Evolutionary conservation across 2,888 invertebrate species (phyloP).

Genomic region (Euphydryas editha): DNA sequence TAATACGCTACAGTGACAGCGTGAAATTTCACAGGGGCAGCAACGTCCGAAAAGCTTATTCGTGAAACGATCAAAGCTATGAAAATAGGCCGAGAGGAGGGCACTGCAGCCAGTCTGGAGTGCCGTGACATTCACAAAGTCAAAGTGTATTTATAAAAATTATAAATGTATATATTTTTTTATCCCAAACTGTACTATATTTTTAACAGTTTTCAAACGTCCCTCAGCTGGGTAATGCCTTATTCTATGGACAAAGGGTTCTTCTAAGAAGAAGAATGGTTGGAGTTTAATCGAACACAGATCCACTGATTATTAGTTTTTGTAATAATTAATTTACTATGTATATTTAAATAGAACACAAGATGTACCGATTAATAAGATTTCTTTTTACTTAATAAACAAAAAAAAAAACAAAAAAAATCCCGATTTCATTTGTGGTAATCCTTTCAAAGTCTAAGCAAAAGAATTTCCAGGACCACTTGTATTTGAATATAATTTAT

Average conservation of each 20-base stretch:
- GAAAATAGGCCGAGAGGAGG: constrained; percentile 8
- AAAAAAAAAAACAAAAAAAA: no score
- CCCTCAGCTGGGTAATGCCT: no score
- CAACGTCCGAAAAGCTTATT: constrained; percentile 29
- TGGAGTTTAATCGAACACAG: no score
- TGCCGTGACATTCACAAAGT: neutral
- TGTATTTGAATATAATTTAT: constrained; percentile 5
- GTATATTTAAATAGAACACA: no score
- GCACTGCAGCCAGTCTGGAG: neutral
- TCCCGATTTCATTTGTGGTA: no score
- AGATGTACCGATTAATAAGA: no score
- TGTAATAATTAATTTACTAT: no score
- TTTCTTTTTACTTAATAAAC: no score
- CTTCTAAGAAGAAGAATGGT: no score
- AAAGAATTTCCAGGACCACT: neutral
- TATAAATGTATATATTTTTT: neutral
- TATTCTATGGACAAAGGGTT: no score
- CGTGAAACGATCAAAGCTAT: constrained; percentile 37
- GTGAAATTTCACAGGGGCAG: constrained; percentile 24
- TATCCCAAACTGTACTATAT: neutral
- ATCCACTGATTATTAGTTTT: no score
- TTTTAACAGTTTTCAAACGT: no score
- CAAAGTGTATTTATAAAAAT: neutral
- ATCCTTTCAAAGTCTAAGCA: neutral
- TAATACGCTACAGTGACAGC: constrained; percentile 4